These are phyloP conservation scores for Gnathonemus echidnorhynchus DNA, from an alignment of 2,113 vertebrate genomes.

Conservation along the genomic window DNA sequence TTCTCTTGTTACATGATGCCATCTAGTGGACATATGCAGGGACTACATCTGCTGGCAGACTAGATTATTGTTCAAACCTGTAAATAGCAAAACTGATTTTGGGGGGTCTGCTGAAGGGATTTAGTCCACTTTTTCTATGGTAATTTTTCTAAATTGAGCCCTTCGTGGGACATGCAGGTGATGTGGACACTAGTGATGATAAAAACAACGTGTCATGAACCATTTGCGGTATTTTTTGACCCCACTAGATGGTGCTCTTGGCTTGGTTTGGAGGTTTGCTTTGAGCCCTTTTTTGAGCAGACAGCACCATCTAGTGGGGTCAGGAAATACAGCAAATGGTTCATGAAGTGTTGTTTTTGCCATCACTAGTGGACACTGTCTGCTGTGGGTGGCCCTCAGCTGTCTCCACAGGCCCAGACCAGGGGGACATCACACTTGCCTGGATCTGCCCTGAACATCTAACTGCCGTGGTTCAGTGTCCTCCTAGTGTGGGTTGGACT, in stretches of 20 bases:
- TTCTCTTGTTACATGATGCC: conserved; percentile 45
- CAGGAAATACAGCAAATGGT: not conserved
- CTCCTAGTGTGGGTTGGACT: not conserved
- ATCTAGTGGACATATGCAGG: conserved; percentile 48
- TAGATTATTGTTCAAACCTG: conserved; percentile 28
- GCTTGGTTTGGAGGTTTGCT: not conserved
- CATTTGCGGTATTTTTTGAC: not conserved
- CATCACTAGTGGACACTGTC: not conserved
- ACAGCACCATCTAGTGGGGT: not conserved
- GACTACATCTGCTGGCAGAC: conserved; percentile 27
- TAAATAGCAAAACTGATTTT: conserved; percentile 42
- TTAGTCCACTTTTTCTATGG: conserved; percentile 33
- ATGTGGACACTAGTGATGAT: not conserved
- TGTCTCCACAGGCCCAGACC: not conserved
- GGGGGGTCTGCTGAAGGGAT: conserved; percentile 28
- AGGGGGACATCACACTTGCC: not conserved
- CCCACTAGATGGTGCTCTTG: not conserved
- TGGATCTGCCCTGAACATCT: not conserved
- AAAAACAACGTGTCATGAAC: not conserved
- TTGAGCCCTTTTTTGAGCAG: not conserved
- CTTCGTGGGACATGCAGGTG: not conserved
- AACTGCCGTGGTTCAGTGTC: not conserved
- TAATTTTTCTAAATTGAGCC: conserved; percentile 50
- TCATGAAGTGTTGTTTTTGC: not conserved
- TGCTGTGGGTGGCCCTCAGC: not conserved